phyloP scores from a whole-genome alignment of 2,888 invertebrate species.

The Chirona hameri region DNA sequence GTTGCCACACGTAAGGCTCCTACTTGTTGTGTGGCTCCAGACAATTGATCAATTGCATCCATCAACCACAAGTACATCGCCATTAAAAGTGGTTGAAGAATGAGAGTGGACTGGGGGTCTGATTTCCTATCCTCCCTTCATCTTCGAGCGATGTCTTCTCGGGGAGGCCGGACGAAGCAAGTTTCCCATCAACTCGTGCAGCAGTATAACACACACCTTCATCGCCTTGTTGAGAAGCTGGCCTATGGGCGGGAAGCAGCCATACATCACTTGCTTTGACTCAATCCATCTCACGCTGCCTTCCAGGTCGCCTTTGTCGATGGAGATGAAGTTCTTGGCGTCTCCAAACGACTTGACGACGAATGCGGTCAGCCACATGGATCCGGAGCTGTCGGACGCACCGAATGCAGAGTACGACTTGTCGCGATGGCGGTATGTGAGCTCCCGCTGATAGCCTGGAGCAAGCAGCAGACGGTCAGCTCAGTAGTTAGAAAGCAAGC shows the following conservation, averaged over 20 bases:
- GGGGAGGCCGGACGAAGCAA: too few relatives aligned
- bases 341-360: slow-evolving; percentile 66
- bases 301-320: slow-evolving; percentile 54
- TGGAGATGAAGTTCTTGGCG: slow-evolving; percentile 54
- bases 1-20: too few relatives aligned
- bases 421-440: slow-evolving; percentile 67
- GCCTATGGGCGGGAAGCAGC: slow-evolving; percentile 39
- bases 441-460: slow-evolving; percentile 70
- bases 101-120: too few relatives aligned
- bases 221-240: slow-evolving; percentile 41
- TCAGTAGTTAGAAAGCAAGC: too few relatives aligned
- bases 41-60: too few relatives aligned
- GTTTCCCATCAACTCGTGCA: too few relatives aligned
- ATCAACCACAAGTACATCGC: too few relatives aligned
- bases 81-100: too few relatives aligned
- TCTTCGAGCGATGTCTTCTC: too few relatives aligned
- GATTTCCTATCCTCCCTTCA: too few relatives aligned
- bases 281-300: slow-evolving; percentile 50
- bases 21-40: too few relatives aligned
- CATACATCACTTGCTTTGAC: slow-evolving; percentile 40
- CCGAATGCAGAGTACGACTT: slow-evolving; percentile 83
- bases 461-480: background rate
- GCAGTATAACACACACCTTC: slow-evolving; percentile 38
- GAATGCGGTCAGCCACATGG: slow-evolving; percentile 74
- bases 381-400: slow-evolving; percentile 59